phyloP scores from a whole-genome alignment of 2,113 vertebrate genomes.

The Etheostoma spectabile region DNA sequence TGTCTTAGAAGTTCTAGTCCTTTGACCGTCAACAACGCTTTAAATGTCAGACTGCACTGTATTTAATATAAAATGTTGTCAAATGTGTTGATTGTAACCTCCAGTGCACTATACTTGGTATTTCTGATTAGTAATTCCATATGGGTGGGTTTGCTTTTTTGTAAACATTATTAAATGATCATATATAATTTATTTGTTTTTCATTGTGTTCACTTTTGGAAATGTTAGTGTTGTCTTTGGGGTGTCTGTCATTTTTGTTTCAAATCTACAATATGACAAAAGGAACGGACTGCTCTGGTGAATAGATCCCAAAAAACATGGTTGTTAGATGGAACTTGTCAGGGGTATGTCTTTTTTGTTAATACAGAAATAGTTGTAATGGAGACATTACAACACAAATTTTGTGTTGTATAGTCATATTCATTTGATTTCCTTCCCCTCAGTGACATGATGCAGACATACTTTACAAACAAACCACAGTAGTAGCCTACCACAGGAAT shows the following conservation, averaged over 20 bases:
- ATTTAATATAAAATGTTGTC: constrained; percentile 5
- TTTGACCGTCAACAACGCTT: neutral
- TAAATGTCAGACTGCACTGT: neutral
- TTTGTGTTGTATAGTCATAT: neutral
- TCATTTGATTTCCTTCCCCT: neutral
- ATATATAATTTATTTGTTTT: constrained; percentile 14
- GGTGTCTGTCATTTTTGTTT: neutral
- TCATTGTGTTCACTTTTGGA: neutral
- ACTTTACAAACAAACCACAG: neutral
- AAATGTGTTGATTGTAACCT: neutral
- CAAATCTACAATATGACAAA: neutral
- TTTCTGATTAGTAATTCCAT: constrained; percentile 16
- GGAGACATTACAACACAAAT: neutral
- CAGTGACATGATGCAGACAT: neutral
- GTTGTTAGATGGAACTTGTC: neutral
- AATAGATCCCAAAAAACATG: neutral
- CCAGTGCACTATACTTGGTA: neutral
- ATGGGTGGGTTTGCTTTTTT: constrained; percentile 16
- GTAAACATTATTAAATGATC: constrained; percentile 18
- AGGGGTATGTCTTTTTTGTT: neutral
- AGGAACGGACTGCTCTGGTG: neutral
- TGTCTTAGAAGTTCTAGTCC: neutral
- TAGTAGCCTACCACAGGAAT: neutral
- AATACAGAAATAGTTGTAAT: neutral
- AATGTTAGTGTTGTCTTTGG: neutral